Conservation (phyloP, 2,888 invertebrate species). For the Laothoe populi region DNA sequence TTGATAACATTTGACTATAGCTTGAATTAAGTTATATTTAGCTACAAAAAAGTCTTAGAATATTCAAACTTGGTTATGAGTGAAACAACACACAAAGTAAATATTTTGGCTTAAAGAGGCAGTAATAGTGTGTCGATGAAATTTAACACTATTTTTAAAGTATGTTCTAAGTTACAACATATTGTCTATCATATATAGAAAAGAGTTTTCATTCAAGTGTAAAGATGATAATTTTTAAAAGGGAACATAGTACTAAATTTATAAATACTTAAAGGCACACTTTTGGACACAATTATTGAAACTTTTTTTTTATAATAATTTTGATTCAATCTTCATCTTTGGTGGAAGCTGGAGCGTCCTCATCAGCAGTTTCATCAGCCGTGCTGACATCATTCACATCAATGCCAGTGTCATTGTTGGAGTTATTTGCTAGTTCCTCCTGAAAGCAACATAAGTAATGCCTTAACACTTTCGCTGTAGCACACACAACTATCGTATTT, state of each 20-base stretch:
- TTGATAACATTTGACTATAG: too few species aligned
- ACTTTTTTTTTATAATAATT: background rate
- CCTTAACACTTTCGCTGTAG: too few species aligned
- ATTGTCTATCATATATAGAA: background rate
- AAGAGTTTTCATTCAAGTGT: background rate
- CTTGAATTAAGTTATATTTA: too few species aligned
- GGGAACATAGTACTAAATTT: background rate
- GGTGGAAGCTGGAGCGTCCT: slow-evolving; percentile 32
- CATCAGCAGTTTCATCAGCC: slow-evolving; percentile 61
- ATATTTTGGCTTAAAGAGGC: background rate
- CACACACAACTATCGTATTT: too few species aligned
- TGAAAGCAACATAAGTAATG: slow-evolving; percentile 46
- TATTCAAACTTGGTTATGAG: too few species aligned
- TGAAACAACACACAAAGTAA: too few species aligned
- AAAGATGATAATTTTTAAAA: too few species aligned
- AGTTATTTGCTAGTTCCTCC: slow-evolving; percentile 87
- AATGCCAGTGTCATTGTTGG: slow-evolving; percentile 83
- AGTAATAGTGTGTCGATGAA: background rate
- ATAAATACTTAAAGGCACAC: slow-evolving; percentile 5
- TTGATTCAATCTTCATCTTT: slow-evolving; percentile 18
- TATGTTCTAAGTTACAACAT: background rate
- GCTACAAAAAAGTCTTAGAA: too few species aligned
- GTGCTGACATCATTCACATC: slow-evolving; percentile 80
- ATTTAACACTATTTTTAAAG: background rate
- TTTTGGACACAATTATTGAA: background rate